These are phyloP conservation scores for Steinernema scapterisci DNA, from an alignment of 2,888 invertebrate genomes.

Conservation along the genomic window DNA sequence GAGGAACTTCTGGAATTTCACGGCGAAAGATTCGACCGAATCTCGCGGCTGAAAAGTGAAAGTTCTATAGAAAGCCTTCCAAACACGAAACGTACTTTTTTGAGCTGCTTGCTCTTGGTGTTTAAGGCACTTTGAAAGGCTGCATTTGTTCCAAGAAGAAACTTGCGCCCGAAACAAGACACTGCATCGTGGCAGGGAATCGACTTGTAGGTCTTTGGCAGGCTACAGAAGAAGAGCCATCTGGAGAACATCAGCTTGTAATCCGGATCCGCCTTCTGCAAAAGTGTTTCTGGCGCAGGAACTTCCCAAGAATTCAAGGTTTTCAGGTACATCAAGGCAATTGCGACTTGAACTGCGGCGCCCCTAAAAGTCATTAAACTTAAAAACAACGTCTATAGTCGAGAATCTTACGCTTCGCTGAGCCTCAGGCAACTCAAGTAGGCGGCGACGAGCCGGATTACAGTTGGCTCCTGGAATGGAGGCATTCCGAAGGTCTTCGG, in stretches of 20 bases:
- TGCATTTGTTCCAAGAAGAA: not conserved
- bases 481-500: constrained; percentile 2
- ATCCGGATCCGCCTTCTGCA: not conserved
- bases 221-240: constrained; percentile 11
- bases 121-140: constrained; percentile 5
- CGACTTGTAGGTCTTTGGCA: constrained; percentile 3
- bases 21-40: constrained; percentile 16
- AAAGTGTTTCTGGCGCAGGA: not conserved
- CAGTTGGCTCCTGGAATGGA: not conserved
- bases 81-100: not conserved
- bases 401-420: not conserved
- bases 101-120: not conserved
- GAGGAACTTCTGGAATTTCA: constrained; percentile 24
- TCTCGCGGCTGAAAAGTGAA: constrained; percentile 18
- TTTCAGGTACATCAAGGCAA: not conserved
- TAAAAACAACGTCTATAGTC: not conserved
- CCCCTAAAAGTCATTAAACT: not conserved
- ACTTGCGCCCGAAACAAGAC: not conserved
- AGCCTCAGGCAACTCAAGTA: constrained; percentile 9
- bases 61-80: too few relatives aligned
- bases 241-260: constrained; percentile 5
- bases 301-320: not conserved
- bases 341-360: not conserved
- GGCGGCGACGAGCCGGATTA: constrained; percentile 9
- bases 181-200: constrained; percentile 2